Percentiles rank a stretch among this genome's conserved stretches.
Conservation (phyloP, 92 coral and sea anemone species). For the Desmophyllum pertusum region DNA sequence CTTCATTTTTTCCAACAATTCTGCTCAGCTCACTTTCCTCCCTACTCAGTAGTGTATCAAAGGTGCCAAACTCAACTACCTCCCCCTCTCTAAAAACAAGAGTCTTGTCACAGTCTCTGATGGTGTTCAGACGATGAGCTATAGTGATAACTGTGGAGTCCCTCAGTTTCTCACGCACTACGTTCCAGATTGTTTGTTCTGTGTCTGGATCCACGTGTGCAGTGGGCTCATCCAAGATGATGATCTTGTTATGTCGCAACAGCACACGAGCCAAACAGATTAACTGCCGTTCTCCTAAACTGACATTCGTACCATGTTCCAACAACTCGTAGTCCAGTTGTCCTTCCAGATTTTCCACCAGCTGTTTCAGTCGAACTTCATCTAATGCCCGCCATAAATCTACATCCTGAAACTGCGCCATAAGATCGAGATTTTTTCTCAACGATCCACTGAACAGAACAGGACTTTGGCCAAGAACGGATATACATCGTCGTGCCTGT, state of each 20-base stretch:
- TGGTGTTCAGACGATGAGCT: constrained; percentile 32
- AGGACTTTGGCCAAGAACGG: constrained; percentile 54
- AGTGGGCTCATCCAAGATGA: constrained; percentile 44
- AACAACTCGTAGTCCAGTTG: constrained; percentile 40
- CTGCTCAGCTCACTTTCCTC: neutral
- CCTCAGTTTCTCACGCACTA: constrained; percentile 22
- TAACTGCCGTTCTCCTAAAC: constrained; percentile 34
- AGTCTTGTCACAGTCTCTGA: constrained; percentile 33
- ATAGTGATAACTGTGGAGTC: constrained; percentile 23
- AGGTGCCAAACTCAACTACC: constrained; percentile 4
- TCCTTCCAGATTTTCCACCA: constrained; percentile 30
- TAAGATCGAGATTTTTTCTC: constrained; percentile 50
- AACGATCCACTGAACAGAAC: constrained; percentile 54
- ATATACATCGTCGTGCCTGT: constrained; percentile 43
- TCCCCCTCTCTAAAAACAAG: constrained; percentile 10
- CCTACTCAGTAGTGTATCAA: neutral
- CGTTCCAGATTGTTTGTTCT: constrained; percentile 21
- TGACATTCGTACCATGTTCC: constrained; percentile 34
- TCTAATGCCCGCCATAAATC: constrained; percentile 47
- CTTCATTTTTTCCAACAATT: neutral
- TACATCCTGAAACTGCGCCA: constrained; percentile 28
- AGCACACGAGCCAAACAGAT: constrained; percentile 41
- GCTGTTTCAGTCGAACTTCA: constrained; percentile 39
- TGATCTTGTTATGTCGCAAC: constrained; percentile 30
- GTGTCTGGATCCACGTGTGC: constrained; percentile 44